A percentile compares a stretch with the other conserved stretches of the same genome.
These are phyloP conservation scores for Percina caprodes DNA, from an alignment of 2,113 vertebrate species.

Conservation along the genomic window DNA sequence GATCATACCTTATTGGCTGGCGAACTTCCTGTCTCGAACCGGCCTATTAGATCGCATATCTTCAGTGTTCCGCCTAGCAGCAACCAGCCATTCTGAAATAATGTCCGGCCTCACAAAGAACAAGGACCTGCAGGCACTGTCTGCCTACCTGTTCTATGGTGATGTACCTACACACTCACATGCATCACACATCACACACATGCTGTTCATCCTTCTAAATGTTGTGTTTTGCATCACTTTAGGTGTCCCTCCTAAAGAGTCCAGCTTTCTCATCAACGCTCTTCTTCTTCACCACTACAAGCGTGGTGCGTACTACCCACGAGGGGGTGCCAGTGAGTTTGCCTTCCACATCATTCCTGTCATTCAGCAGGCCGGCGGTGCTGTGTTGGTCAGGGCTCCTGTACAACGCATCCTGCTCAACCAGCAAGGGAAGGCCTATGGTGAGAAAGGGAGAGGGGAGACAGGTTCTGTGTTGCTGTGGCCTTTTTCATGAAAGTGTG, in stretches of 20 bases:
- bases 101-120: constrained; percentile 78
- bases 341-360: constrained; percentile 85
- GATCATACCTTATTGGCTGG: constrained; percentile 81
- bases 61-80: constrained; percentile 79
- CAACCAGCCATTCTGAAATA: constrained; percentile 81
- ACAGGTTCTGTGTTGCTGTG: neutral
- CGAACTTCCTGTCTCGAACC: constrained; percentile 64
- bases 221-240: neutral
- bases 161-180: constrained; percentile 3
- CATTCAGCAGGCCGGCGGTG: constrained; percentile 82
- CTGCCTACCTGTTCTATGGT: constrained; percentile 85
- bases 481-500: neutral
- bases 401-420: constrained; percentile 83
- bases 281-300: constrained; percentile 89
- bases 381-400: constrained; percentile 84
- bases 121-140: constrained; percentile 82
- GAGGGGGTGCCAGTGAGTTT: constrained; percentile 86
- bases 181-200: neutral
- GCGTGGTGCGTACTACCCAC: constrained; percentile 87
- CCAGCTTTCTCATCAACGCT: constrained; percentile 87
- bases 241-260: constrained; percentile 87
- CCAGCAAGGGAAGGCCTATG: constrained; percentile 70
- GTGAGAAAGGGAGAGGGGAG: constrained; percentile 67
- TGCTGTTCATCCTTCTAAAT: neutral
- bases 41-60: constrained; percentile 82